Percentiles rank a stretch among this genome's conserved stretches.
phyloP scores from a whole-genome alignment of 2,888 invertebrate genomes.

The Dione juno region DNA sequence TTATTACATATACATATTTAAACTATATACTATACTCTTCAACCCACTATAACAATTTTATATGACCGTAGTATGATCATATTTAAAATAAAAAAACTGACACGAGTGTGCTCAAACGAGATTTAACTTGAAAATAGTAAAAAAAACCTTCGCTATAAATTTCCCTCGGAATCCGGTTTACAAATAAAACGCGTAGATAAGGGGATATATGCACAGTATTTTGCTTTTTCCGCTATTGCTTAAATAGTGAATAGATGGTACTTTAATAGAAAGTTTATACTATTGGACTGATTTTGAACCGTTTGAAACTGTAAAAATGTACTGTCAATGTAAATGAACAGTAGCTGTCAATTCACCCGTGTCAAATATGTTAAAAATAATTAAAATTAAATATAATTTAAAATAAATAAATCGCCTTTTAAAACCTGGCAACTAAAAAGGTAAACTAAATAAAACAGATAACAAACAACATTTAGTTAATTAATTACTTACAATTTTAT shows the following conservation, averaged over 20 bases:
- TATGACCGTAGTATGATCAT: conserved; percentile 6
- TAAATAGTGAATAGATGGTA: conserved; percentile 34
- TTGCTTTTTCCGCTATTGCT: conserved; percentile 40
- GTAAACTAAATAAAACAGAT: no score
- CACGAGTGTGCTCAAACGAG: conserved; percentile 40
- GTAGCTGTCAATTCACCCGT: not conserved
- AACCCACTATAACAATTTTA: conserved; percentile 4
- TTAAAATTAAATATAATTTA: no score
- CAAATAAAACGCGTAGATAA: conserved; percentile 42
- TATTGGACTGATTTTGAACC: not conserved
- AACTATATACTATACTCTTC: not conserved
- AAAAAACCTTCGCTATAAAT: conserved; percentile 39
- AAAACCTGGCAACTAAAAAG: no score
- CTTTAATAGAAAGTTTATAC: conserved; percentile 20
- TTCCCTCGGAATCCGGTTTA: conserved; percentile 40
- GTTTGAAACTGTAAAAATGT: not conserved
- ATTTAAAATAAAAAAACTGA: conserved; percentile 39
- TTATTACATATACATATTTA: no score
- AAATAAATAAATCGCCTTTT: no score
- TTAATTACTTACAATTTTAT: no score
- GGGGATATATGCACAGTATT: conserved; percentile 42
- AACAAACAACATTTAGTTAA: no score
- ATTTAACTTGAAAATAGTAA: conserved; percentile 42
- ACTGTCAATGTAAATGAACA: not conserved
- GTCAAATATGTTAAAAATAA: not conserved